Percentiles rank a stretch among this genome's conserved stretches.
Evolutionary conservation across 2,888 invertebrate species (phyloP).

Genomic region (Luperina testacea): DNA sequence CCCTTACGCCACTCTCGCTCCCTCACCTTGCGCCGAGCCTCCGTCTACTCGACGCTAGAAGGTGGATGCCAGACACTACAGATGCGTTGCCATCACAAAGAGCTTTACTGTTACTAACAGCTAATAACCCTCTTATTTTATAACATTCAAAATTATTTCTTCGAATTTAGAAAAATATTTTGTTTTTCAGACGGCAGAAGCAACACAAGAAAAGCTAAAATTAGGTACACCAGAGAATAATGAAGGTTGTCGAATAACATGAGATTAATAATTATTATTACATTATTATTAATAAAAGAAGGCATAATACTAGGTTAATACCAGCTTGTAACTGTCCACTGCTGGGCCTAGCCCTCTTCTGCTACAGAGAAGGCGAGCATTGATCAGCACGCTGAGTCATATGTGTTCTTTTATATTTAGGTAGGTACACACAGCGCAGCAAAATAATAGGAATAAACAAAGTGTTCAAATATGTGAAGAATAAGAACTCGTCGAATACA

Average conservation of each 20-base stretch:
- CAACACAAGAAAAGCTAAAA: slow-evolving; percentile 48
- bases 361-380: not conserved
- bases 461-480: too few relatives aligned
- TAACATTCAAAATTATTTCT: rapidly evolving
- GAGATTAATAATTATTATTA: slow-evolving; percentile 16
- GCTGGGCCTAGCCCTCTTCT: too few relatives aligned
- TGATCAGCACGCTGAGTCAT: not conserved
- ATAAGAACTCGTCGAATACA: too few relatives aligned
- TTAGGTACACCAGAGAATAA: slow-evolving; percentile 53
- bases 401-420: not conserved
- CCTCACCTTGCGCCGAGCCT: too few relatives aligned
- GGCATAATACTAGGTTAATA: slow-evolving; percentile 16
- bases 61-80: too few relatives aligned
- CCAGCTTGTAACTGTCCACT: not conserved
- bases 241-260: slow-evolving; percentile 72
- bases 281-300: not conserved
- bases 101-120: too few relatives aligned
- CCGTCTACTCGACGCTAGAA: too few relatives aligned
- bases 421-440: too few relatives aligned
- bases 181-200: slow-evolving; percentile 61
- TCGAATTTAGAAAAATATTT: not conserved
- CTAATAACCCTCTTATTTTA: not conserved
- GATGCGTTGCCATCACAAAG: too few relatives aligned
- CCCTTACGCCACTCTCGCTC: too few relatives aligned
- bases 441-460: too few relatives aligned